phyloP scores from a whole-genome alignment of 2,113 vertebrate species.

The Natator depressus region DNA sequence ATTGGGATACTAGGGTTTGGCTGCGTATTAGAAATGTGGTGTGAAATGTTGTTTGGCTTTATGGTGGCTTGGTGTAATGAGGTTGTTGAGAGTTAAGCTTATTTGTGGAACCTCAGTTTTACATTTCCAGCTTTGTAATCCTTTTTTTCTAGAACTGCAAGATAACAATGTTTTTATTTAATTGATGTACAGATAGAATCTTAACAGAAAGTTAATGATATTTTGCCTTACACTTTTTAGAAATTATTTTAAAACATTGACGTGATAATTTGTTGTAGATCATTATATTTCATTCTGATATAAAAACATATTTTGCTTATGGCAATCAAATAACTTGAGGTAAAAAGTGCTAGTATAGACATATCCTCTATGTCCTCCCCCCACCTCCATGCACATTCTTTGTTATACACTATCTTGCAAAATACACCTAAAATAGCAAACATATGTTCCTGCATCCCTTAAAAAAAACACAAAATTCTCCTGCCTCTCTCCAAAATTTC shows the following conservation, averaged over 20 bases:
- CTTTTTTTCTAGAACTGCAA: background rate
- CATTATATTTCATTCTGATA: background rate
- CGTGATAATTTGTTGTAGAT: background rate
- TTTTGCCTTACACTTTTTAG: background rate
- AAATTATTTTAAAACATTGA: background rate
- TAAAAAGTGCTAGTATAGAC: background rate
- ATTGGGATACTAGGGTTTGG: background rate
- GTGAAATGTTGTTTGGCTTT: background rate
- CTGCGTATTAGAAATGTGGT: background rate
- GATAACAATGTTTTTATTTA: background rate
- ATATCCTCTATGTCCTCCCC: background rate
- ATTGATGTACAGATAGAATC: background rate
- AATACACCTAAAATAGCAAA: background rate
- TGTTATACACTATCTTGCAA: background rate
- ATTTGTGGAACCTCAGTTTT: background rate
- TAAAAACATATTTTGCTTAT: background rate
- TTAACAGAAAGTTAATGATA: background rate
- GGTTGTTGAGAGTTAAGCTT: background rate
- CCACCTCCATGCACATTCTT: background rate
- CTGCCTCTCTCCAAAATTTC: background rate
- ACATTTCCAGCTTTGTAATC: background rate
- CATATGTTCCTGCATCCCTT: background rate
- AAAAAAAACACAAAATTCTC: background rate
- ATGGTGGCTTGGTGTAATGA: background rate
- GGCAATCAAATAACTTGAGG: background rate